Base-by-base conservation (phyloP, 2,888 invertebrate species). In the Hydrotaea diabolus region DNA sequence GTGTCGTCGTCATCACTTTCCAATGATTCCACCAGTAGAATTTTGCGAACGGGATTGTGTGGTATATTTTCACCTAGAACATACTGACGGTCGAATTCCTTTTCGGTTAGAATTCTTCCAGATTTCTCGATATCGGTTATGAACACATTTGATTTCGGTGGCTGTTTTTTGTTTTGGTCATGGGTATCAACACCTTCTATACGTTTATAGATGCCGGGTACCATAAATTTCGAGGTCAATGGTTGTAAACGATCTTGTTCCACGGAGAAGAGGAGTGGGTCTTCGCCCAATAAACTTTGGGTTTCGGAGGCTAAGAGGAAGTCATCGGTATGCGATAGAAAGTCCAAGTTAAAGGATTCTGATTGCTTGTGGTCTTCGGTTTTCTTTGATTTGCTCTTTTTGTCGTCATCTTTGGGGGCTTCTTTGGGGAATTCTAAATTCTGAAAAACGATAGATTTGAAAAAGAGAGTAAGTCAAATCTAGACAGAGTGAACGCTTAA, bases 191-290 rank as follows among this genome's bases (percentile, higher is more conserved):
- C 79, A 17, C 85, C 79, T 39, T 85, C 85, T 7, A 89, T 87
- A 15, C 88, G 88, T 43, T 88, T 89, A 31, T 89, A 89, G 1
- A 90, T 88, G 1, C 90, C 90, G 0, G 90, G 88, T 5, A 88
- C 88, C 86, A 90, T 88, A 75, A 88, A 88, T 3, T 88, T 88
- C 0, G 89, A 88, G 0, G 88, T 87, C 13, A 89, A 87, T 0
- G 89, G 89, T 53, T 88, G 88, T 15, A 89, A 79, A 2, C 88
- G 87, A 79, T 86, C 87, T 17, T 87, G 81, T 46, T 89, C 88
- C 0, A 89, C 88, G 0, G 88, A 88, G 59, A 86, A 89, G 11
- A 89, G 72, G 43, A 89, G 79, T n/a, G 88, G 86, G 31, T 89
- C 89, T 53, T 87, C 86, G 0, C 85, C 85, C n/a, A 83, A 75